phyloP scores from a whole-genome alignment of 2,888 invertebrate genomes.

The Rhabditoides inermis region DNA sequence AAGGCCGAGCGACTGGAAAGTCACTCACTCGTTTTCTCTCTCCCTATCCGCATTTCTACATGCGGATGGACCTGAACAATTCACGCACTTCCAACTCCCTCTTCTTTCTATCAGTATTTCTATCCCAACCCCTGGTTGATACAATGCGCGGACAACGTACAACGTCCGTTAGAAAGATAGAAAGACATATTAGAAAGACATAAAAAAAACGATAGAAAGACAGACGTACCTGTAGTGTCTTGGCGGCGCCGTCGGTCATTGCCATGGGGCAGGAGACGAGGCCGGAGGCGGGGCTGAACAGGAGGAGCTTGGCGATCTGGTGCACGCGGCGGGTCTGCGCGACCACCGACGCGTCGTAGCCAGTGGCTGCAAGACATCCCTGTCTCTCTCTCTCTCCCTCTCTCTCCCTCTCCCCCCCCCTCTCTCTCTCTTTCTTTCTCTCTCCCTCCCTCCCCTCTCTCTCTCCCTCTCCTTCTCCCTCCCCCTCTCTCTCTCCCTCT shows the following conservation, averaged over 20 bases:
- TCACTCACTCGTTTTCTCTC: neutral
- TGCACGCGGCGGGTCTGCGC: constrained; percentile 28
- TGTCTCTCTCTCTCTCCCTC: neutral
- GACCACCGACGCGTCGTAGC: constrained; percentile 28
- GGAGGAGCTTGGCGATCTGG: constrained; percentile 56
- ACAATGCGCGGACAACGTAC: neutral
- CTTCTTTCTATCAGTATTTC: neutral
- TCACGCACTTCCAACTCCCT: neutral
- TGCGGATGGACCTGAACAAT: neutral
- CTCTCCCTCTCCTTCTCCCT: too few relatives aligned
- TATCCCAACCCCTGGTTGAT: neutral
- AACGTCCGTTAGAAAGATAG: neutral
- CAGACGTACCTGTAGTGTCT: constrained; percentile 54
- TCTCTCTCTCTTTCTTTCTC: neutral
- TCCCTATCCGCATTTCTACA: neutral
- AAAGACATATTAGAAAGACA: neutral
- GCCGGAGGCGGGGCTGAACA: constrained; percentile 59
- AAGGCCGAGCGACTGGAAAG: constrained; percentile 15
- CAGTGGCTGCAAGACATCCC: constrained; percentile 17
- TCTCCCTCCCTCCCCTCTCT: neutral
- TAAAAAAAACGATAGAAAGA: neutral
- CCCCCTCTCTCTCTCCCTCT: too few relatives aligned
- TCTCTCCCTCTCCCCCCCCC: neutral
- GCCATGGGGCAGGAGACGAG: constrained; percentile 60
- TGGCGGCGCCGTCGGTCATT: constrained; percentile 62